phyloP scores from a whole-genome alignment of 2,888 invertebrate genomes.

The Phlogophora meticulosa region DNA sequence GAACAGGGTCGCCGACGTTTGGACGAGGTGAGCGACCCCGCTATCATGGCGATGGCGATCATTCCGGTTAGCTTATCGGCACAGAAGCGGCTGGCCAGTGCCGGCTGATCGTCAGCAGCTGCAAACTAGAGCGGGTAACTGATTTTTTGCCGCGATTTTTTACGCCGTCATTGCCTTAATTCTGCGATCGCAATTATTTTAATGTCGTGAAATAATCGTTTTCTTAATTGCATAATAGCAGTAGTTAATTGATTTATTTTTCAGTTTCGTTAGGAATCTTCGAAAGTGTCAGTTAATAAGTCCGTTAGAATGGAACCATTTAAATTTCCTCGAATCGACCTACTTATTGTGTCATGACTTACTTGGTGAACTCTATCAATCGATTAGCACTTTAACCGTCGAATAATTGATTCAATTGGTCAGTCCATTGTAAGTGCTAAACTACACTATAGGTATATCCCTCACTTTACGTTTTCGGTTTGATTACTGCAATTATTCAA shows the following conservation, averaged over 20 bases:
- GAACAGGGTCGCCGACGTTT: constrained; percentile 85
- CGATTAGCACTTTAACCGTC: constrained; percentile 22
- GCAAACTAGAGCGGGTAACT: constrained; percentile 80
- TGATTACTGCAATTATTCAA: constrained; percentile 32
- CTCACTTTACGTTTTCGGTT: constrained; percentile 21
- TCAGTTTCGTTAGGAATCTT: constrained; percentile 4
- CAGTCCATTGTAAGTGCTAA: constrained; percentile 21
- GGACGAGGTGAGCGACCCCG: constrained; percentile 86
- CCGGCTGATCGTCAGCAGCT: constrained; percentile 46
- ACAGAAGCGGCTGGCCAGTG: constrained; percentile 51
- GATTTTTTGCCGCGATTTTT: constrained; percentile 73
- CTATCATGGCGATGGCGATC: constrained; percentile 80
- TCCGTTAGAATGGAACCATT: constrained; percentile 13
- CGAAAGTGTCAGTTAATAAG: constrained; percentile 20
- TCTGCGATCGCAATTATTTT: constrained; percentile 16
- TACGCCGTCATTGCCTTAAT: constrained; percentile 41
- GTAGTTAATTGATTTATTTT: constrained; percentile 5
- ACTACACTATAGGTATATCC: constrained; percentile 6
- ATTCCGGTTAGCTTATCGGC: constrained; percentile 84
- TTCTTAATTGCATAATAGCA: constrained; percentile 29
- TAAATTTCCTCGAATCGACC: constrained; percentile 8
- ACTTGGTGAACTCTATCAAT: constrained; percentile 13
- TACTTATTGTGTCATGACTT: constrained; percentile 32
- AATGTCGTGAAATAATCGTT: constrained; percentile 30
- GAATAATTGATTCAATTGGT: constrained; percentile 38